Base-by-base conservation (phyloP, 2,888 invertebrate species). In the Leptinotarsa tumamoca region DNA sequence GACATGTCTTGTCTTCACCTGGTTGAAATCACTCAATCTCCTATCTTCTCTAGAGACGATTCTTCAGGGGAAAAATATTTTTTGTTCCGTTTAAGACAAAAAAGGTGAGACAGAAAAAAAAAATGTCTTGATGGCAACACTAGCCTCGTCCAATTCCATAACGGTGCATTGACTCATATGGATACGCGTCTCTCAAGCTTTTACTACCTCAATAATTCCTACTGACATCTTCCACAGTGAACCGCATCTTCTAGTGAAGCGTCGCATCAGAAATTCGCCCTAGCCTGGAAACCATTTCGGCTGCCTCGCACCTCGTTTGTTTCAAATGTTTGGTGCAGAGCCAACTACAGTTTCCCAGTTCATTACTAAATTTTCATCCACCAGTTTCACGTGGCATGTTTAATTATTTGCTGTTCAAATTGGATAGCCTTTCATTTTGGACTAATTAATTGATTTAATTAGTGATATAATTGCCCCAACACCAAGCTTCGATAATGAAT, bases 401-500 rank as follows among this genome's bases (percentile, higher is more conserved):
- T 74, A 77, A 79, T 79, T 77, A 75, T 73, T 72, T 68, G 68
- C 67, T 61, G 72, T 75, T 75, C 66, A 63, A 73, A 73, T 77
- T 63, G 73, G 68, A 66, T 67, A 67, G 23, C 68, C 68, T 58
- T 72, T 33, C 68, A 61, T 43, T 72, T 67, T 68, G 76, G 51
- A 56, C 74, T 72, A 72, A 76, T 78, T 74, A 72, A 78, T 78
- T 76, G 72, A 72, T 72, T 77, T 77, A 77, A 77, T 75, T 77
- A 72, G 61, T 61, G 63, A 54, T 72, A 75, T 77, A 75, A 75
- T 75, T 75, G 68, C 71, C 66, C 67, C 33, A 75, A 75, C 56
- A 67, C 33, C 52, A 56, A 52, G 33, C 67, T 75, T 66, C 67
- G 69, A 27, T 72, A 72, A 75, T 72, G 66, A 69, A 74, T 71